Conservation (phyloP, 2,888 invertebrate genomes). For the Pocota personata region DNA sequence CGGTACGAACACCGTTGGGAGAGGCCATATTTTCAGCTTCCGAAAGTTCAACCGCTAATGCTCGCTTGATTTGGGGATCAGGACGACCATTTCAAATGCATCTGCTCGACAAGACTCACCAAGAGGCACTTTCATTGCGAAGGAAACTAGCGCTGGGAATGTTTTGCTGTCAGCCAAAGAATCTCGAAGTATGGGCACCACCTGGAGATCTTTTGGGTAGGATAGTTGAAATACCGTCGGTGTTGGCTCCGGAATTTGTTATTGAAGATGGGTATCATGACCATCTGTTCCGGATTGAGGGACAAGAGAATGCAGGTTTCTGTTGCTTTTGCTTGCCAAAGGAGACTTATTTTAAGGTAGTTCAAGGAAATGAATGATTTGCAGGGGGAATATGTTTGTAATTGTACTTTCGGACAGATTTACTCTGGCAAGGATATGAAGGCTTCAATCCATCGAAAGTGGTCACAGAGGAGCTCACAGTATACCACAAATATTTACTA, state of each 20-base stretch:
- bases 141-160: slow-evolving; percentile 88
- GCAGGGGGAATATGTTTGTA: not conserved
- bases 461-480: slow-evolving; percentile 87
- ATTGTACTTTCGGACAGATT: slow-evolving; percentile 83
- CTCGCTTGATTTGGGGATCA: slow-evolving; percentile 88
- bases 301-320: slow-evolving; percentile 86
- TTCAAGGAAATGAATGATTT: not conserved
- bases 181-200: slow-evolving; percentile 88
- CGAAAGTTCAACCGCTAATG: slow-evolving; percentile 86
- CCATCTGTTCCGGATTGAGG: slow-evolving; percentile 88
- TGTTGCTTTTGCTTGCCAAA: slow-evolving; percentile 83
- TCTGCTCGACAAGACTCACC: slow-evolving; percentile 91
- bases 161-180: slow-evolving; percentile 87
- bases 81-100: slow-evolving; percentile 89
- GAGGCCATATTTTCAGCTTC: slow-evolving; percentile 90
- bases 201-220: slow-evolving; percentile 88
- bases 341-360: slow-evolving; percentile 79
- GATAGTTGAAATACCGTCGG: slow-evolving; percentile 87
- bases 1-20: slow-evolving; percentile 88
- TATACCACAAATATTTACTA: slow-evolving; percentile 90
- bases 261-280: slow-evolving; percentile 87
- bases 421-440: slow-evolving; percentile 80
- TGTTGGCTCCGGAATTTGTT: slow-evolving; percentile 87
- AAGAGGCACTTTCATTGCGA: slow-evolving; percentile 90
- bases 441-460: slow-evolving; percentile 87